Conservation (phyloP, 1,140 invertebrate species). For the Pygmarrhopalites habei region DNA sequence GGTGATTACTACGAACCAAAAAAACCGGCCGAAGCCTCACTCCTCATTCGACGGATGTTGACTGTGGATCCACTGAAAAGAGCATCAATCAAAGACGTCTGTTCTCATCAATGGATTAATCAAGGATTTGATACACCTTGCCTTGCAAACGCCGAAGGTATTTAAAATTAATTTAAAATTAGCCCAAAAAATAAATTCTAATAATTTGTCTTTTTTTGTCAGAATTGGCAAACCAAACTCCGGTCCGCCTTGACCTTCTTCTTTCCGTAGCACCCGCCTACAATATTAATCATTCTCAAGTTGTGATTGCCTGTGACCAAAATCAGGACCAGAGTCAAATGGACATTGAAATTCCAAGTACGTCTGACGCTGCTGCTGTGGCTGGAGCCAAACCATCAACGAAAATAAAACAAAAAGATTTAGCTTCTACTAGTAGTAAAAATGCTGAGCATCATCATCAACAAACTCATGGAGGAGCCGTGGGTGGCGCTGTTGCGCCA, state of each 20-base stretch:
- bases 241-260: slow-evolving; percentile 78
- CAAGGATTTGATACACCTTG: slow-evolving; percentile 68
- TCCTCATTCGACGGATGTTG: slow-evolving; percentile 87
- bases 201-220: too few species aligned
- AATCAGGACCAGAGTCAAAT: neutral
- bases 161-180: slow-evolving; percentile 15
- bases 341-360: neutral
- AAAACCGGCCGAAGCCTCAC: slow-evolving; percentile 88
- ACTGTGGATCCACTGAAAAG: slow-evolving; percentile 81
- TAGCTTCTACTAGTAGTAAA: too few species aligned
- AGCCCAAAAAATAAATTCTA: too few species aligned
- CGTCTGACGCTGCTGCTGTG: neutral
- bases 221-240: slow-evolving; percentile 71
- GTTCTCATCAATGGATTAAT: slow-evolving; percentile 88
- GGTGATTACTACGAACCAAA: slow-evolving; percentile 91
- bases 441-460: too few species aligned
- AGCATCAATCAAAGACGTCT: slow-evolving; percentile 88
- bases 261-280: slow-evolving; percentile 66
- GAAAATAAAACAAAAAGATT: slow-evolving; percentile 5
- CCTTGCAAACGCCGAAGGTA: slow-evolving; percentile 67
- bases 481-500: neutral
- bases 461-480: too few species aligned
- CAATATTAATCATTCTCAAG: slow-evolving; percentile 28
- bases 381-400: neutral
- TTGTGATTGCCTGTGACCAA: neutral